Percentiles rank a stretch among this genome's conserved stretches.
These are phyloP conservation scores for Eurystomus gularis DNA, from an alignment of 2,113 vertebrate species.

Conservation along the genomic window DNA sequence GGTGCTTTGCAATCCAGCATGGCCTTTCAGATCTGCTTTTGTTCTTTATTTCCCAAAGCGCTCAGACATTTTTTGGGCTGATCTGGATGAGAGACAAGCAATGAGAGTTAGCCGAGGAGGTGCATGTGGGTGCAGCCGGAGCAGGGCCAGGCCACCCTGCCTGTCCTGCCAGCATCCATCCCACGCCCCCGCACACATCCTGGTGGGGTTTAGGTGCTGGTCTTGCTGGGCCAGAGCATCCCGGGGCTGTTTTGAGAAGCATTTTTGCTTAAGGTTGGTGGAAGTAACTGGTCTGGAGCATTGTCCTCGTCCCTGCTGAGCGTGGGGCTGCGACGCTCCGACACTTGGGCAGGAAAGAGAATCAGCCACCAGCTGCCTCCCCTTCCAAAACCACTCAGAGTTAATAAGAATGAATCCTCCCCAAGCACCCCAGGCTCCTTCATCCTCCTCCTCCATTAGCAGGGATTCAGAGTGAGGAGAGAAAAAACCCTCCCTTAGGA, in stretches of 20 bases:
- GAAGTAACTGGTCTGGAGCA: background rate
- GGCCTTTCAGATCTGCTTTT: background rate
- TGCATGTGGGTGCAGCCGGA: background rate
- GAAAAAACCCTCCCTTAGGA: background rate
- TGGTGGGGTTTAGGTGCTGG: accelerated
- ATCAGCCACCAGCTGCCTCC: background rate
- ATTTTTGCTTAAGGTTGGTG: background rate
- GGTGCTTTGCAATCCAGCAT: accelerated
- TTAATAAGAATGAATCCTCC: background rate
- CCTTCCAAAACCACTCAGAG: background rate
- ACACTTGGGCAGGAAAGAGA: background rate
- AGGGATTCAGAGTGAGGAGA: background rate
- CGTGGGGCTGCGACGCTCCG: accelerated
- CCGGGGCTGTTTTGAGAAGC: background rate
- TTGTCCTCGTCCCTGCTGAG: accelerated
- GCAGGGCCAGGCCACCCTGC: background rate
- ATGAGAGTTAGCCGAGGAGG: background rate
- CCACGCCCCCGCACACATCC: accelerated
- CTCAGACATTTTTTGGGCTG: accelerated
- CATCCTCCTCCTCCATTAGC: accelerated
- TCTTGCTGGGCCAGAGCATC: accelerated
- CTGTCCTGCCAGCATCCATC: background rate
- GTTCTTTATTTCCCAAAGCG: background rate
- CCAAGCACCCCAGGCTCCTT: background rate
- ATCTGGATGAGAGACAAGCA: background rate